Conservation (phyloP, 2,888 invertebrate genomes). For the Archips xylosteana region DNA sequence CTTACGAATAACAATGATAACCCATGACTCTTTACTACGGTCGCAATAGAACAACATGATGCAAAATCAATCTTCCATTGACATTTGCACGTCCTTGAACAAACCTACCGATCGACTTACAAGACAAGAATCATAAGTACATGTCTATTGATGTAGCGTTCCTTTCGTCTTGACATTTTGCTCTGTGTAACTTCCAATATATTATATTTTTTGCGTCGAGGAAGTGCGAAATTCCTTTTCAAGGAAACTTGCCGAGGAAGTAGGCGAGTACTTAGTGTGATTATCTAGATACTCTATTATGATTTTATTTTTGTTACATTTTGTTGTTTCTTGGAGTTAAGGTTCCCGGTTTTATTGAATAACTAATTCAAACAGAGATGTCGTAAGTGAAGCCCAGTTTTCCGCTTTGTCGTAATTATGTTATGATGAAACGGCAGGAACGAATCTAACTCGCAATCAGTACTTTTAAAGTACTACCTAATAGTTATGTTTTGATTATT, state of each 20-base stretch:
- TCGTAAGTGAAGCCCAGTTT: too few species aligned
- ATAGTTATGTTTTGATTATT: not conserved
- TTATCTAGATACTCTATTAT: not conserved
- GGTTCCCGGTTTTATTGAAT: not conserved
- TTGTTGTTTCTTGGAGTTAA: too few species aligned
- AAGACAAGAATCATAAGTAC: not conserved
- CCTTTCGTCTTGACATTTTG: not conserved
- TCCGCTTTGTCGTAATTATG: too few species aligned
- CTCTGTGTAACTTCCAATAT: slow-evolving; percentile 15
- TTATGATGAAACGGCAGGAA: too few species aligned
- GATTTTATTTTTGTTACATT: slow-evolving; percentile 10
- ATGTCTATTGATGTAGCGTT: not conserved
- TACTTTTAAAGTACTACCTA: too few species aligned
- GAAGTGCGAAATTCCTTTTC: slow-evolving; percentile 26
- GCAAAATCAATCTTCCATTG: slow-evolving; percentile 26
- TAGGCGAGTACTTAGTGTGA: not conserved
- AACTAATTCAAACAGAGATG: too few species aligned
- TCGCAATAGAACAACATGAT: slow-evolving; percentile 16
- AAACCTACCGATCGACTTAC: not conserved
- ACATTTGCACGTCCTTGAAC: slow-evolving; percentile 29
- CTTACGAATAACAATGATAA: slow-evolving; percentile 22
- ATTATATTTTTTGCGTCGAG: slow-evolving; percentile 7
- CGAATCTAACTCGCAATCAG: too few species aligned
- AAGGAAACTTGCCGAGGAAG: slow-evolving; percentile 19
- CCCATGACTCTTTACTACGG: slow-evolving; percentile 5